Percentiles rank a stretch among this genome's conserved stretches.
Evolutionary conservation across 2,797 vertebrate genomes (phyloP).

Genomic region (Calcarius lapponicus): DNA sequence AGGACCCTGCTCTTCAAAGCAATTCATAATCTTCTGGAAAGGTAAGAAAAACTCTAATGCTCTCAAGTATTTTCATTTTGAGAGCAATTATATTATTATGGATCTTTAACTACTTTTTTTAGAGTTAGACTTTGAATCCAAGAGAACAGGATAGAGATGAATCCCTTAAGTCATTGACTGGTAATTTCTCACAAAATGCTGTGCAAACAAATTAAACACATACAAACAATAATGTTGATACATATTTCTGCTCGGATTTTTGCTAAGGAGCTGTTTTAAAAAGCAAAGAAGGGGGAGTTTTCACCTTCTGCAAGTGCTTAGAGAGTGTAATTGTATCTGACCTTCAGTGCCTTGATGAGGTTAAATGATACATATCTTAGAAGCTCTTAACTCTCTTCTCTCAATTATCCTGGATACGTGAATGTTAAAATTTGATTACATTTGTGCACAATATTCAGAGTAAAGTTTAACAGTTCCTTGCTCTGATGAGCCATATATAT

Average conservation of each 20-base stretch:
- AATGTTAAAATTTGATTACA: not conserved
- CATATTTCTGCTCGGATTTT: not conserved
- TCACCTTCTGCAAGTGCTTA: not conserved
- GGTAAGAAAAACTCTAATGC: slow-evolving; percentile 77
- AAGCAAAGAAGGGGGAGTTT: not conserved
- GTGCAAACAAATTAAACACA: not conserved
- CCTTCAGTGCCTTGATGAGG: not conserved
- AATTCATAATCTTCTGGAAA: slow-evolving; percentile 97
- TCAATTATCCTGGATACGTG: accelerated
- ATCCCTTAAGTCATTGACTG: not conserved
- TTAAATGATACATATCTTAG: not conserved
- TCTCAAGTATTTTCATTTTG: not conserved
- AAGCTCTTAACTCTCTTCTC: not conserved
- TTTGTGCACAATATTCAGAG: not conserved
- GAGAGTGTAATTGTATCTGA: not conserved
- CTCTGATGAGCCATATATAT: not conserved
- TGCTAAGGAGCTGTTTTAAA: not conserved
- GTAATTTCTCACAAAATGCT: not conserved
- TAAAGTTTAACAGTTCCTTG: not conserved
- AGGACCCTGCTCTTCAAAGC: slow-evolving; percentile 97
- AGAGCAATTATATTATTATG: not conserved
- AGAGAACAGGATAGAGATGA: not conserved
- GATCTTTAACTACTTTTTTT: not conserved
- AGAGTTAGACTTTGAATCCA: not conserved
- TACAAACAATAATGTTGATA: not conserved